phyloP scores from a whole-genome alignment of 2,113 vertebrate genomes.

The Gracilinanus agilis region DNA sequence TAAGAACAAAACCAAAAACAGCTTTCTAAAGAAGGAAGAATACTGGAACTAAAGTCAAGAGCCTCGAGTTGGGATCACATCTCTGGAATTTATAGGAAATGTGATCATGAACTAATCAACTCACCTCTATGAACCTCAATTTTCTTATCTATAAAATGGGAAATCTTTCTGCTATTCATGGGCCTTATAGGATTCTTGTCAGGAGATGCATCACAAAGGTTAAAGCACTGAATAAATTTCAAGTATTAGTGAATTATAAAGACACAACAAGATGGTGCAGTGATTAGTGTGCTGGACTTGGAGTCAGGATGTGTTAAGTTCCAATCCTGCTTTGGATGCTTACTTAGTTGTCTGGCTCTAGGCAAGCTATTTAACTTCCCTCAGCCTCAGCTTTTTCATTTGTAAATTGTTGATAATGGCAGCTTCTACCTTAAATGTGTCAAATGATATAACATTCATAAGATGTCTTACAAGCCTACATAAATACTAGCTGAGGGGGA shows the following conservation, averaged over 20 bases:
- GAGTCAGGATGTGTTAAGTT: background rate
- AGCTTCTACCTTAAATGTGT: background rate
- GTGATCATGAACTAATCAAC: background rate
- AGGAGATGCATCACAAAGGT: too few relatives aligned
- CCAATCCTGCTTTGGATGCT: background rate
- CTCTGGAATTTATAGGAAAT: background rate
- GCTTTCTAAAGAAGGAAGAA: background rate
- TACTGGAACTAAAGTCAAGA: background rate
- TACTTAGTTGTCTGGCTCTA: background rate
- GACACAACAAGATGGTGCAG: background rate
- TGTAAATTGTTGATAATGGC: background rate
- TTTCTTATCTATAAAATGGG: background rate
- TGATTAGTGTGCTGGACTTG: background rate
- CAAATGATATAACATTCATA: background rate
- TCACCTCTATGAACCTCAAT: background rate
- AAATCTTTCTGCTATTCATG: background rate
- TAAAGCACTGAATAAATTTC: background rate
- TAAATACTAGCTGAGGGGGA: too few relatives aligned
- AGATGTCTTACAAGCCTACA: background rate
- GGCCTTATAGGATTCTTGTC: too few relatives aligned
- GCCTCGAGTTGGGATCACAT: background rate
- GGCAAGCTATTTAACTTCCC: background rate
- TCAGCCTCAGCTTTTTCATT: background rate
- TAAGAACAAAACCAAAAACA: background rate
- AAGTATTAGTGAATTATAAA: background rate